Evolutionary conservation across 2,797 vertebrate species (phyloP).

Genomic region (Loris lydekkerianus): DNA sequence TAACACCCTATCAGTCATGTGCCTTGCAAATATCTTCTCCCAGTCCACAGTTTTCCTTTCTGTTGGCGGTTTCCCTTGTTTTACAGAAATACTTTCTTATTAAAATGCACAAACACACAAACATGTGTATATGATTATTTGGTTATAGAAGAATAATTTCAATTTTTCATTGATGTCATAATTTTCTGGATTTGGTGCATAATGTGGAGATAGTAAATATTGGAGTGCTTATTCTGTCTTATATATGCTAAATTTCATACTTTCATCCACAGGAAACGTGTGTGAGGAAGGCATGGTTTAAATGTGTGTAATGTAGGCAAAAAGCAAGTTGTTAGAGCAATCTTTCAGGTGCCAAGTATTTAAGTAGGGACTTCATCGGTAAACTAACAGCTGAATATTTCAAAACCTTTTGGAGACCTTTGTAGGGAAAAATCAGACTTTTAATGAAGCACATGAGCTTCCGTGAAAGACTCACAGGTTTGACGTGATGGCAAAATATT

Average conservation of each 20-base stretch:
- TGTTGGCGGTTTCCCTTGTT: neutral
- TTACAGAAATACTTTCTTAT: neutral
- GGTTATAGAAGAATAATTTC: neutral
- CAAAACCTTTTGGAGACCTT: conserved; percentile 1
- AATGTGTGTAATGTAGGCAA: conserved; percentile 17
- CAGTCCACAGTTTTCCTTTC: neutral
- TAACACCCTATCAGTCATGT: too few species aligned
- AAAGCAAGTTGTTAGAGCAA: neutral
- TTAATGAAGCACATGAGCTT: conserved; percentile 47
- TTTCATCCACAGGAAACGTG: accelerated
- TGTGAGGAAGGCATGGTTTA: neutral
- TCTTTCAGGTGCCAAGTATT: neutral
- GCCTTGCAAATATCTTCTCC: neutral
- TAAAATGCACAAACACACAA: neutral
- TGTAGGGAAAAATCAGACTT: neutral
- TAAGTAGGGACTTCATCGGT: conserved; percentile 17
- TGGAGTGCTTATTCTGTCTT: neutral
- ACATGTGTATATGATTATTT: neutral
- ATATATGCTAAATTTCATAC: neutral
- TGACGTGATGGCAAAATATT: conserved; percentile 66
- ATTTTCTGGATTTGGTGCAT: conserved; percentile 14
- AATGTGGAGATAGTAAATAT: conserved; percentile 9
- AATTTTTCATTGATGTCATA: conserved; percentile 14
- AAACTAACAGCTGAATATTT: neutral
- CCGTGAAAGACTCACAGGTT: conserved; percentile 6